A percentile compares a stretch with the other conserved stretches of the same genome.
These are phyloP conservation scores for Botia kubotai DNA, from an alignment of 2,797 vertebrate species.

Conservation along the genomic window DNA sequence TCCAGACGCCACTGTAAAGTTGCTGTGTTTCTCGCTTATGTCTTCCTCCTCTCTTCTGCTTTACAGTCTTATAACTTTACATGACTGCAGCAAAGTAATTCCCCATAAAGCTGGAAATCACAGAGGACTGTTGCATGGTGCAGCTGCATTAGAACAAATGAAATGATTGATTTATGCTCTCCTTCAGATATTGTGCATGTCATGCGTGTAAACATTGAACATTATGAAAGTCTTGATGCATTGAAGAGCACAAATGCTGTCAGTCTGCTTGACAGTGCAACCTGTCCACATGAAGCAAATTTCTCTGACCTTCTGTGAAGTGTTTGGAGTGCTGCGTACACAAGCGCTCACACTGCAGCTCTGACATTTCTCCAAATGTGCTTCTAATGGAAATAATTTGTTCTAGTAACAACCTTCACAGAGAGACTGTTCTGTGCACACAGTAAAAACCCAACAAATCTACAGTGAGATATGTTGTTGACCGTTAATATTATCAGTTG, in stretches of 20 bases:
- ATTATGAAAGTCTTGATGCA: background rate
- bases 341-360: background rate
- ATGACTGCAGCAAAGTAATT: background rate
- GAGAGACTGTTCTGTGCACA: background rate
- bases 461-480: background rate
- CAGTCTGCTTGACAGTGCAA: background rate
- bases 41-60: background rate
- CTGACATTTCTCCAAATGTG: background rate
- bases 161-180: background rate
- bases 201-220: background rate
- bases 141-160: background rate
- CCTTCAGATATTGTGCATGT: background rate
- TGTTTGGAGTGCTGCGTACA: background rate
- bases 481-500: background rate
- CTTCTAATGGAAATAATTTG: background rate
- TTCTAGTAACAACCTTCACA: background rate
- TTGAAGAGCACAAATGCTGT: background rate
- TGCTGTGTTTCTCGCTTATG: conserved; percentile 56
- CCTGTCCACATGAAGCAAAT: background rate
- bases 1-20: conserved; percentile 56
- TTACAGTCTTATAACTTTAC: background rate
- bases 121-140: background rate
- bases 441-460: background rate
- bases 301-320: background rate
- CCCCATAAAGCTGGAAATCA: conserved; percentile 2